A percentile compares a stretch with the other conserved stretches of the same genome.
Evolutionary conservation across 2,797 vertebrate species (phyloP).

Genomic region (Mormyrus hasselquistii): DNA sequence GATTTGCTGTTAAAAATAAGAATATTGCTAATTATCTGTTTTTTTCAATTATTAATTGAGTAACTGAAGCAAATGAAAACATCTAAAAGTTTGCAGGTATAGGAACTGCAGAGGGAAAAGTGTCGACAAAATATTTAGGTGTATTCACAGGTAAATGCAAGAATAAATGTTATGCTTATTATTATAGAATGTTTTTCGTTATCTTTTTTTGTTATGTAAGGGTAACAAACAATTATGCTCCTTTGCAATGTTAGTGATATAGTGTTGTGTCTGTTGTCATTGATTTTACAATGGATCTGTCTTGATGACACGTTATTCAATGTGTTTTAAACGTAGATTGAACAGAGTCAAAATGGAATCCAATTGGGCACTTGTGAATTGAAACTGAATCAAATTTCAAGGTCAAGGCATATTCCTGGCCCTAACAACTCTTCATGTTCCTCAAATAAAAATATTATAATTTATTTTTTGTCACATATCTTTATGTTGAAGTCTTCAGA

Average conservation of each 20-base stretch:
- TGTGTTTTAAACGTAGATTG: background rate
- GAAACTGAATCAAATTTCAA: background rate
- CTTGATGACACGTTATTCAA: background rate
- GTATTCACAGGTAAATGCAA: background rate
- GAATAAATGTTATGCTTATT: background rate
- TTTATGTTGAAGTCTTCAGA: background rate
- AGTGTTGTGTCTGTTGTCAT: background rate
- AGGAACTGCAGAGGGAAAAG: background rate
- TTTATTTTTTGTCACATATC: background rate
- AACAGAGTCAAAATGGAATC: background rate
- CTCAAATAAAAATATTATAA: background rate
- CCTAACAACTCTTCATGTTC: background rate
- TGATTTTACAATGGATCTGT: background rate
- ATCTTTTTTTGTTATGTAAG: background rate
- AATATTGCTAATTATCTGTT: background rate
- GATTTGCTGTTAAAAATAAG: background rate
- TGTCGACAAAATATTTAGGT: background rate
- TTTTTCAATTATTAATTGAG: background rate
- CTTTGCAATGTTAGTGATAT: background rate
- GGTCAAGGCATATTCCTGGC: background rate
- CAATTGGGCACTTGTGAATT: background rate
- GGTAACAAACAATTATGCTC: background rate
- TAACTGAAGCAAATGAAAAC: background rate
- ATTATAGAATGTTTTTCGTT: background rate
- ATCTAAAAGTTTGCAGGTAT: background rate